Base-by-base conservation (phyloP, 2,888 invertebrate species). In the Drosophila buzzatii region DNA sequence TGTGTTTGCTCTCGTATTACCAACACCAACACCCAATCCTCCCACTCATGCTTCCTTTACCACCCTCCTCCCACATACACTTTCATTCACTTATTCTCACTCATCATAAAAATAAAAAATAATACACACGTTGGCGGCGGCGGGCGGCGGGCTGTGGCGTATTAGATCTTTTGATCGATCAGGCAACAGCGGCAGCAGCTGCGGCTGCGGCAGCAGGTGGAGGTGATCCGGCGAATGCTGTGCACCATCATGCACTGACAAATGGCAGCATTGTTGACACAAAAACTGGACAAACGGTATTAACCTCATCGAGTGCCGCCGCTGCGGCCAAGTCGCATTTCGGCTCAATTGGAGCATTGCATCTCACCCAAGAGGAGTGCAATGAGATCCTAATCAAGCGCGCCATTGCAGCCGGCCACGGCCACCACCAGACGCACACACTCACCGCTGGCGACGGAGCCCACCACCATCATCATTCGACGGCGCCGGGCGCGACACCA, bases 321-420 rank as follows among this genome's bases (percentile, higher is more conserved):
- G 83, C 89, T 53, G 88, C 88, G 70, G 90, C 91, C 62, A 93
- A 93, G 76, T 93, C 93, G 76, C 95, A 96, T 77, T 96, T 96
- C 90, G 95, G 96, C 73, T 96, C 96, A 5, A 93, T 96, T 60
- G 96, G 96, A 52, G 96, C 96, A 9, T 94, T 96, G 74, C 96
- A 96, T 90, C 93, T 96, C 20, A 96, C 96, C 0, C 95, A 96
- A 2, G 96, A 96, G 92, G 96, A 96, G 94, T 96, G 96, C 93
- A 96, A 96, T 92, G 96, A 96, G 93, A 96, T 96, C 75, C 93
- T 96, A 79, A 96, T 96, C 95, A 96, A 96, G 90, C 93, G 96
- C 76, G 96, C 96, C 1, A 94, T 96, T 0, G 96, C 96, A 79
- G 94, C 94, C 42, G 95, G 96, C 3, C 95, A 93, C 2, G 95